A percentile compares a stretch with the other conserved stretches of the same genome.
Evolutionary conservation across 2,797 vertebrate species (phyloP).

Genomic region (Poeciliopsis turneri): DNA sequence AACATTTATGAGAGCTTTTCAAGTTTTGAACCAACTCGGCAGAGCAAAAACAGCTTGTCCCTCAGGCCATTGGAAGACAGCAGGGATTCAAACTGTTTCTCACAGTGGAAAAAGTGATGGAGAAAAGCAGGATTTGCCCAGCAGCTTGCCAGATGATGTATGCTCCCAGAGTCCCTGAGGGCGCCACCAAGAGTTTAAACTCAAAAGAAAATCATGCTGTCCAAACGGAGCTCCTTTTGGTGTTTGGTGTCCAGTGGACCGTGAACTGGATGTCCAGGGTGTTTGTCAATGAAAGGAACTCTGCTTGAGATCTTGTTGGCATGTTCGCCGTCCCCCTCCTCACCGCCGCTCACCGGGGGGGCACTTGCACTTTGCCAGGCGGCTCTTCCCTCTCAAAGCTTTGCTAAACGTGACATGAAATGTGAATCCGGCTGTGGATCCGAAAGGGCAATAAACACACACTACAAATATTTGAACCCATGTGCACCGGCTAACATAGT

Average conservation of each 20-base stretch:
- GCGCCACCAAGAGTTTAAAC: slow-evolving; percentile 43
- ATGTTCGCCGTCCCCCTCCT: slow-evolving; percentile 11
- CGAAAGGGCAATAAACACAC: slow-evolving; percentile 58
- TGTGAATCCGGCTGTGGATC: slow-evolving; percentile 56
- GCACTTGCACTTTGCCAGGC: slow-evolving; percentile 19
- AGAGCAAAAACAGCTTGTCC: slow-evolving; percentile 46
- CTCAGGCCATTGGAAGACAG: slow-evolving; percentile 50
- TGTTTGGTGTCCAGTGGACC: slow-evolving; percentile 40
- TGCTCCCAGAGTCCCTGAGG: slow-evolving; percentile 53
- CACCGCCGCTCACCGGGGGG: slow-evolving; percentile 27
- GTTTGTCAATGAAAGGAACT: slow-evolving; percentile 39
- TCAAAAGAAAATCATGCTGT: slow-evolving; percentile 31
- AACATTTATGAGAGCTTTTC: slow-evolving; percentile 38
- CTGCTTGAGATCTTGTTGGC: slow-evolving; percentile 29
- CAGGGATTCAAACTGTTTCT: slow-evolving; percentile 50
- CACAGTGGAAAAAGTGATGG: slow-evolving; percentile 65
- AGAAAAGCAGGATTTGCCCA: slow-evolving; percentile 47
- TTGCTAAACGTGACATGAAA: slow-evolving; percentile 73
- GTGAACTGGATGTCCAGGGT: slow-evolving; percentile 29
- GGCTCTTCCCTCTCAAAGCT: slow-evolving; percentile 52
- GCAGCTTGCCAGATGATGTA: slow-evolving; percentile 56
- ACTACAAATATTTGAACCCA: slow-evolving; percentile 41
- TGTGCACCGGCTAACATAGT: slow-evolving; percentile 37
- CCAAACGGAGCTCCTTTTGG: slow-evolving; percentile 28
- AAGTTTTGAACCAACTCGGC: slow-evolving; percentile 42